Evolutionary conservation across 2,113 vertebrate species (phyloP), one percentile per base, ranked within the genome.

Genomic region (Triplophysa dalaica): DNA sequence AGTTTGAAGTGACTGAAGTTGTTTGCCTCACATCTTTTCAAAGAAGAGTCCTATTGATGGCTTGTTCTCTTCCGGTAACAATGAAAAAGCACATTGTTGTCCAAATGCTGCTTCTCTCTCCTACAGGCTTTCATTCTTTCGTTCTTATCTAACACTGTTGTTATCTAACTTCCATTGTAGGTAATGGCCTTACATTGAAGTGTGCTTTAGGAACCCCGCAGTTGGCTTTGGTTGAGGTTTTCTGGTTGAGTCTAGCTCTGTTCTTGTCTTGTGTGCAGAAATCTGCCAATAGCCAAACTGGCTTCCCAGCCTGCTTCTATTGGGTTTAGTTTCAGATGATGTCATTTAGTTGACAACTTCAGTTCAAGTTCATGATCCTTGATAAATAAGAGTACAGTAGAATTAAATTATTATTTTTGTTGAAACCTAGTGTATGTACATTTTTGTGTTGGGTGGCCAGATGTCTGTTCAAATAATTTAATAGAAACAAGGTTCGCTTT

Each of bases 161-260:
- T 81, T 81, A 33, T 48, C 72, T 50, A 74, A 77, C 68, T 22
- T 12, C n/a, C 16, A 8, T 48, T 65, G 8, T 70, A 45, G 50
- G 52, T 62, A 62, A 70, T 24, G 21, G 66, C 48, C 50, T 48
- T 69, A 63, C 48, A 24, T 56, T 29, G 22, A 63, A 58, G 8
- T 22, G 58, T 19, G 19, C 21, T 8, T 43, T 29, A 50, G 41
- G 11, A 58, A 45, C 33, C 26, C 21, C 26, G 21, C 9, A 60
- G 65, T 61, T 5, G 1, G 16, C 24, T 19, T 33, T 56, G 7
- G 17, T 56, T 43, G 41, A 45, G 8, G 19, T 19, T 58, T n/a
- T 8, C 19, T 14, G 6, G 19, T 19, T 58, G 1, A 21, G 54
- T 58, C 19, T 58, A 58, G 54, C 19, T 58, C 2, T 58, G n/a